Percentiles rank a stretch among this genome's conserved stretches.
phyloP scores from a whole-genome alignment of 2,888 invertebrate genomes.

The Drosophila niveifrons region DNA sequence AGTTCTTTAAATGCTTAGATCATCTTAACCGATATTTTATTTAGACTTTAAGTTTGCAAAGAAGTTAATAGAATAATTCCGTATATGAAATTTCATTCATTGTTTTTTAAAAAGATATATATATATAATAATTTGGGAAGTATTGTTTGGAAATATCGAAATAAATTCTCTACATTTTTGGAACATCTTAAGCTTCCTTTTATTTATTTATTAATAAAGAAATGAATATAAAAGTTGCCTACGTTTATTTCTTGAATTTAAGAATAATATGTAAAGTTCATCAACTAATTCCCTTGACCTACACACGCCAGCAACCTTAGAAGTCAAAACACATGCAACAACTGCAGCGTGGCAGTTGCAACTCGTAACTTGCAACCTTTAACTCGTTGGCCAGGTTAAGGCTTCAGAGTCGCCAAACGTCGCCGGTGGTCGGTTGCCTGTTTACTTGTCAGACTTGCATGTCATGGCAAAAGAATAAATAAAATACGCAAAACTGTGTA shows the following conservation, averaged over 20 bases:
- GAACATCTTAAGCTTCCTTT: no score
- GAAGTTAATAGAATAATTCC: not conserved
- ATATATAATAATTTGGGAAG: no score
- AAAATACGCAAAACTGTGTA: slow-evolving; percentile 30
- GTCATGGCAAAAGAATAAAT: slow-evolving; percentile 57
- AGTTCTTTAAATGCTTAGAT: no score
- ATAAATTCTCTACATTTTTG: no score
- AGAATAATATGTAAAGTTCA: no score
- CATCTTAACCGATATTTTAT: no score
- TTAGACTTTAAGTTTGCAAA: not conserved
- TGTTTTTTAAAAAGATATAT: no score
- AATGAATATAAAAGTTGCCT: no score
- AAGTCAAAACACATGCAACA: not conserved
- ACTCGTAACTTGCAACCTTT: slow-evolving; percentile 34
- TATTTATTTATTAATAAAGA: no score
- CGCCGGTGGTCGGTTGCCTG: slow-evolving; percentile 55
- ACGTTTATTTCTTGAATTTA: no score
- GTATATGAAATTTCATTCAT: not conserved
- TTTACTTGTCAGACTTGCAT: slow-evolving; percentile 60
- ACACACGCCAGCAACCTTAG: not conserved
- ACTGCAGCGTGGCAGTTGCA: not conserved
- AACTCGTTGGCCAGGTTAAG: slow-evolving; percentile 25
- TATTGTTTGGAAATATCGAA: no score
- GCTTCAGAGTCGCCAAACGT: slow-evolving; percentile 14
- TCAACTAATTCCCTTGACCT: not conserved